These are phyloP conservation scores for Agelastica alni DNA, from an alignment of 2,888 invertebrate species.

Conservation along the genomic window DNA sequence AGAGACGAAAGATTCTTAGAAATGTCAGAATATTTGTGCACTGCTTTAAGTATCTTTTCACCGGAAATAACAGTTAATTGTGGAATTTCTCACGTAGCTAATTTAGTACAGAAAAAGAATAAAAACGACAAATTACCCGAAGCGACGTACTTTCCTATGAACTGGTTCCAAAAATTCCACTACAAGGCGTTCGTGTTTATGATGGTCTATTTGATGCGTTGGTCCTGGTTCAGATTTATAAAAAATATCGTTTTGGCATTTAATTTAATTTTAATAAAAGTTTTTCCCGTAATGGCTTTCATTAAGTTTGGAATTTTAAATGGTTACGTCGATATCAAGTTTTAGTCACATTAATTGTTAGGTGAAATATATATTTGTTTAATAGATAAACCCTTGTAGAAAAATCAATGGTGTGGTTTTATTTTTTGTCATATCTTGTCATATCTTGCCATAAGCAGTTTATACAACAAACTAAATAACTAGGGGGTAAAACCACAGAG, in stretches of 20 bases:
- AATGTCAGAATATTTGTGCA: neutral
- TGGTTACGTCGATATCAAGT: slow-evolving; percentile 1
- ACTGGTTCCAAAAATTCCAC: neutral
- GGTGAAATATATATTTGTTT: no score
- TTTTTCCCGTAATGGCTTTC: neutral
- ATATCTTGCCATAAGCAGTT: no score
- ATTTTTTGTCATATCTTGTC: no score
- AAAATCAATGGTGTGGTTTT: no score
- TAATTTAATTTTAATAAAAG: neutral
- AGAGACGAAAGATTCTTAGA: neutral
- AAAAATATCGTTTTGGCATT: neutral
- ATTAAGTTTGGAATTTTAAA: slow-evolving; percentile 6
- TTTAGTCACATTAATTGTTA: no score
- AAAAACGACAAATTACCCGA: neutral
- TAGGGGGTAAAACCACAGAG: no score
- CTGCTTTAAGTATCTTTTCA: neutral
- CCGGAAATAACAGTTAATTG: neutral
- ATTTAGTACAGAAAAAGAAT: neutral
- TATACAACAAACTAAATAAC: no score
- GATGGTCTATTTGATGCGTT: neutral
- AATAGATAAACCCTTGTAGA: no score
- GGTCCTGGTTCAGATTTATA: neutral
- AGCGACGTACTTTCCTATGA: neutral
- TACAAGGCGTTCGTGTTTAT: neutral
- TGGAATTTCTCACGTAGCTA: neutral